Evolutionary conservation across 2,797 vertebrate species (phyloP).

Genomic region (Percopsis omiscomaycus): DNA sequence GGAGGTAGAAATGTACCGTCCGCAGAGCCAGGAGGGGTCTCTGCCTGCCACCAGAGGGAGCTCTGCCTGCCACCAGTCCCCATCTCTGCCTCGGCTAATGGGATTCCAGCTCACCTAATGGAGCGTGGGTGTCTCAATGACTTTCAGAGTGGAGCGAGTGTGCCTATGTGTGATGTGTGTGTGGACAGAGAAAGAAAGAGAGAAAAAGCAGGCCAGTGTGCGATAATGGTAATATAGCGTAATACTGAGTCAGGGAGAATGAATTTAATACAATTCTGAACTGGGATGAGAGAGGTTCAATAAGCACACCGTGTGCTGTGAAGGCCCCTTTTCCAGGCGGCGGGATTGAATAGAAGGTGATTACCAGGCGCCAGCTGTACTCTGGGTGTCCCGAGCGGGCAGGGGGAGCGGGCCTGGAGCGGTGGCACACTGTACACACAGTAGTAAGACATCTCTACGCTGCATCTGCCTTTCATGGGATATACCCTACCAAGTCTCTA

Average conservation of each 20-base stretch:
- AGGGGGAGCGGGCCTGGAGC: conserved; percentile 29
- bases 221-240: conserved; percentile 21
- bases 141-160: background rate
- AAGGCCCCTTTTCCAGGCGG: conserved; percentile 39
- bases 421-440: conserved; percentile 1
- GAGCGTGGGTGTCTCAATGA: conserved; percentile 1
- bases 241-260: conserved; percentile 19
- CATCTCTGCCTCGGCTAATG: background rate
- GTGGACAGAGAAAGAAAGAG: background rate
- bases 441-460: conserved; percentile 4
- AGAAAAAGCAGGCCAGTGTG: background rate
- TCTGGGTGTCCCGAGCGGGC: conserved; percentile 38
- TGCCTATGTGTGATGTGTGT: background rate
- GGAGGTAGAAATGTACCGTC: conserved; percentile 1
- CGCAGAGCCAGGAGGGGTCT: too few species aligned
- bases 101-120: background rate
- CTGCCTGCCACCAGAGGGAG: background rate
- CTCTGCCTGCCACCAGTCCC: background rate
- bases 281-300: conserved; percentile 45
- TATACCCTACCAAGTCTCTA: background rate
- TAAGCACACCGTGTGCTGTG: conserved; percentile 33
- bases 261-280: conserved; percentile 41
- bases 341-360: conserved; percentile 52
- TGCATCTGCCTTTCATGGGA: conserved; percentile 19
- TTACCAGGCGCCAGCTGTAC: conserved; percentile 53